Evolutionary conservation across 2,888 invertebrate genomes (phyloP), one percentile per base, ranked within the genome.

Genomic region (Rhopalosiphum nymphaeae): DNA sequence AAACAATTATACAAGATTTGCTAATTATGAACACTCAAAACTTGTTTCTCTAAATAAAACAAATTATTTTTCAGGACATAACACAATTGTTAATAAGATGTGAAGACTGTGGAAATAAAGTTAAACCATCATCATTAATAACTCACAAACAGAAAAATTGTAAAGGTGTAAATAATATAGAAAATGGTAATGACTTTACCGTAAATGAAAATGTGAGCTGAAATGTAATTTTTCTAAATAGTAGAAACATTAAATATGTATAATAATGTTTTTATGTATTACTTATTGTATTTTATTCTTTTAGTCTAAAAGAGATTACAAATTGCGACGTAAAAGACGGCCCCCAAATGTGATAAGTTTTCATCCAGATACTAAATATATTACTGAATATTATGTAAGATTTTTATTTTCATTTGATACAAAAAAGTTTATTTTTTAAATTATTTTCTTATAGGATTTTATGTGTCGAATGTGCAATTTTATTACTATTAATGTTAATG

Each of bases 341-440:
- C 93, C 93, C 42, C 93, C 85, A 29, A 93, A 93, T 61, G 49
- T 93, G 26, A 56, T 93, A 90, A 93, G 85, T 89, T 90, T 93
- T 42, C 90, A 93, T 90, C 93, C 93, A 49, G 90, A 85, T 42
- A 93, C 93, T 16, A 93, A 61, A 90, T 93, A 61, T 90, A 56
- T 90, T 49, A 90, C 90, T 86, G 93, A 93, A 57, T 86, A 85
- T 25, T 86, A 49, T 90, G 93, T 93, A 90, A 42, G 89, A 36
- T 61, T 29, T 53, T 44, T 21, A 88, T 61, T 87, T 86, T 87
- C 0, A 91, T 1, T 84, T 91, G 1, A 46, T 90, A 49, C 36
- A 49, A 46, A 10, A 3, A 78, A 36, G 36, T 21, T 9, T 9
- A 57, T 92, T n/a, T 87, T 56, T 57, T 85, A 25, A 86, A 36